Percentiles rank a stretch among this genome's conserved stretches.
Evolutionary conservation across 2,888 invertebrate species (phyloP).

Genomic region (Chloroclysta siterata): DNA sequence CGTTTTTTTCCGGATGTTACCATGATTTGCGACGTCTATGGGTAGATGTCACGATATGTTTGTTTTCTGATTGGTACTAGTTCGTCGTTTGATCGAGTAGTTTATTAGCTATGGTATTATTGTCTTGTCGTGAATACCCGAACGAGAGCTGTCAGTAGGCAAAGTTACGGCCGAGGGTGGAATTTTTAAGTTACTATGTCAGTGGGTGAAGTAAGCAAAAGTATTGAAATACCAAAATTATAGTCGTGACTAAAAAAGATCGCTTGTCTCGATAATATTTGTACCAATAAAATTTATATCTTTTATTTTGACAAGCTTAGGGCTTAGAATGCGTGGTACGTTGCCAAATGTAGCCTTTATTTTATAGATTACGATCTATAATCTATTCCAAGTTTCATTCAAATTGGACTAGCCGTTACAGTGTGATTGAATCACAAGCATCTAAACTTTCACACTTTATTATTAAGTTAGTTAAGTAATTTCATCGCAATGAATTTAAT

Average conservation of each 20-base stretch:
- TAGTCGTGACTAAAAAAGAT: constrained; percentile 9
- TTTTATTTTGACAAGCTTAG: not conserved
- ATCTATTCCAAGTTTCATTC: no score
- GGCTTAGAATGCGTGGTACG: no score
- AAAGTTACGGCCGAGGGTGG: constrained; percentile 27
- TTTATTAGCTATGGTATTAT: constrained; percentile 45
- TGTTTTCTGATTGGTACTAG: constrained; percentile 52
- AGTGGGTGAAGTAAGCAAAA: constrained; percentile 33
- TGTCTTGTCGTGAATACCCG: constrained; percentile 40
- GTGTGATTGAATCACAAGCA: no score
- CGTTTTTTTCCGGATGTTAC: constrained; percentile 54
- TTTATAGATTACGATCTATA: no score
- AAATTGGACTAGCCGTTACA: no score
- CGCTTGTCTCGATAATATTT: not conserved
- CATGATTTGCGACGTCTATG: constrained; percentile 75
- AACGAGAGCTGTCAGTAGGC: constrained; percentile 19
- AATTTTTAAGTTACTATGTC: constrained; percentile 41
- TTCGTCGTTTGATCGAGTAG: constrained; percentile 43
- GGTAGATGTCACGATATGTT: constrained; percentile 71
- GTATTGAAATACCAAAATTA: constrained; percentile 24
- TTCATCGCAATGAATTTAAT: no score
- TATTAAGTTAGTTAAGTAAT: no score
- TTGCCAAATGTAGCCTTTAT: no score
- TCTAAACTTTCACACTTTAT: no score
- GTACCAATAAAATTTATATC: not conserved